A percentile compares a stretch with the other conserved stretches of the same genome.
phyloP scores from a whole-genome alignment of 2,113 vertebrate species.

The Chamaetylas fuelleborni region DNA sequence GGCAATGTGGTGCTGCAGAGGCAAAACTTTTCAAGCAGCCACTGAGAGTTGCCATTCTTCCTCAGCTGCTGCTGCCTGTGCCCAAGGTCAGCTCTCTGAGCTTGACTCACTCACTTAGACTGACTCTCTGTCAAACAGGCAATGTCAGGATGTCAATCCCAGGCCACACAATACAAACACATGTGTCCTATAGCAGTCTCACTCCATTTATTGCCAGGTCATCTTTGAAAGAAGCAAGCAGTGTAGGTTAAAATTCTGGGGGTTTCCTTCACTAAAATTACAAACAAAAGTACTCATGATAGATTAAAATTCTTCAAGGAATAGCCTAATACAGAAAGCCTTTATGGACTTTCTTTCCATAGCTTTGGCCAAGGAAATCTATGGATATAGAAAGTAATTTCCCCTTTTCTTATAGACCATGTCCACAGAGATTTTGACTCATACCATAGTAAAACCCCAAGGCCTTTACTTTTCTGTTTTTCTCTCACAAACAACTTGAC shows the following conservation, averaged over 20 bases:
- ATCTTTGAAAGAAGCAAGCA: neutral
- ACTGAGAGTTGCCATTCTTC: neutral
- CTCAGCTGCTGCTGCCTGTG: rapidly evolving
- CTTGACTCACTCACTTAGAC: neutral
- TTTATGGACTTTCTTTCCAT: neutral
- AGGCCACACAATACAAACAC: neutral
- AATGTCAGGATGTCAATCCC: neutral
- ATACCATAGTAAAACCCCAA: neutral
- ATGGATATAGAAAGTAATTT: neutral
- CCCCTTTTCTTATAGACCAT: neutral
- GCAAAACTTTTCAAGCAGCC: neutral
- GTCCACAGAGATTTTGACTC: neutral
- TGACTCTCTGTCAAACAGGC: neutral
- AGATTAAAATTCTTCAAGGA: neutral
- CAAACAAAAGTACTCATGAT: neutral
- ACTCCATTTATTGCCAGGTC: neutral
- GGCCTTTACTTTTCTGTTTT: neutral
- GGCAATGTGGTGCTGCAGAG: neutral
- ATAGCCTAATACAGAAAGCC: neutral
- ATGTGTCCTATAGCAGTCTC: neutral
- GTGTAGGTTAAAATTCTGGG: neutral
- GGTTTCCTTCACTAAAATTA: neutral
- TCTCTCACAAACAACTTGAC: neutral
- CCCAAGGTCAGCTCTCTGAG: neutral
- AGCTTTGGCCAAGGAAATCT: neutral